Percentiles rank a stretch among this genome's conserved stretches.
Evolutionary conservation across 1,140 invertebrate genomes (phyloP).

Genomic region (Hycleus phaleratus): DNA sequence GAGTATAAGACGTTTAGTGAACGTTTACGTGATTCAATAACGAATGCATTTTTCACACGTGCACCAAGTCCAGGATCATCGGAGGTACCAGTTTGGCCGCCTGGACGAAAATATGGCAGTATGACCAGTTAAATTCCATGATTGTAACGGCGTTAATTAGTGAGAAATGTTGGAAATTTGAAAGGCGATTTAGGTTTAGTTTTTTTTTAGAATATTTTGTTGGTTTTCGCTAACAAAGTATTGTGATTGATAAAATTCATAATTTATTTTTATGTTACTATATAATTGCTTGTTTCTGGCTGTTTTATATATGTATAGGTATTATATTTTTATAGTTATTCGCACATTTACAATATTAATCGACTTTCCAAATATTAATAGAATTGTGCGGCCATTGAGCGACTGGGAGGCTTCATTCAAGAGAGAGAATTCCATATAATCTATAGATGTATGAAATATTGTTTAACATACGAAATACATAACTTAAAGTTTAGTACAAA

Average conservation of each 20-base stretch:
- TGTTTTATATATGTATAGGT: background rate
- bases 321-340: conserved; percentile 4
- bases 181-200: background rate
- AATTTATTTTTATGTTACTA: conserved; percentile 1
- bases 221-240: conserved; percentile 3
- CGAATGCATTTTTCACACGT: conserved; percentile 46
- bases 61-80: conserved; percentile 27
- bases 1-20: conserved; percentile 81
- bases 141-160: too few relatives aligned
- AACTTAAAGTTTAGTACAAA: too few relatives aligned
- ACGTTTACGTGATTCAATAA: conserved; percentile 67
- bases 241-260: background rate
- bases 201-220: conserved; percentile 6
- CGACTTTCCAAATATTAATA: too few relatives aligned
- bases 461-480: too few relatives aligned
- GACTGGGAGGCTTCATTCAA: too few relatives aligned
- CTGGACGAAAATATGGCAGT: conserved; percentile 38
- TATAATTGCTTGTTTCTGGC: background rate
- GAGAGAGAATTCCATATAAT: too few relatives aligned
- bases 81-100: conserved; percentile 35
- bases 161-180: too few relatives aligned
- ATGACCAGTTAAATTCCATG: conserved; percentile 23
- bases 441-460: too few relatives aligned
- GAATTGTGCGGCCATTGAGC: too few relatives aligned
- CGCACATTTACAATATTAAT: background rate